Percentiles rank a stretch among this genome's conserved stretches.
Evolutionary conservation across 2,888 invertebrate genomes (phyloP).

Genomic region (Athalia rosae): DNA sequence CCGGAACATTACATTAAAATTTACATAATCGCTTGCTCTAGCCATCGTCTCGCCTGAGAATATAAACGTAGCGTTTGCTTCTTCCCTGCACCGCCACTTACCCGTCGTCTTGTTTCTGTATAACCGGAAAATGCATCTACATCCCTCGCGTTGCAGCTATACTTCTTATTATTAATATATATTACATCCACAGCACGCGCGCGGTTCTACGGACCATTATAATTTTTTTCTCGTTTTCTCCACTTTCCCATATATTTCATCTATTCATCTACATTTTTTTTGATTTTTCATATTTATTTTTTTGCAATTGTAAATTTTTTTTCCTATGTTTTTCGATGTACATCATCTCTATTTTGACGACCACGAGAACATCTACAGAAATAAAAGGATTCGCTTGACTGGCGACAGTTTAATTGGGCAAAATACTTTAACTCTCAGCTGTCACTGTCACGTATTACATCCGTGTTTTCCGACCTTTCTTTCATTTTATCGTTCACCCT

Average conservation of each 20-base stretch:
- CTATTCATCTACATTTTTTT: no score
- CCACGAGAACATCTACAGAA: neutral
- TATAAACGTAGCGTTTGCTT: constrained; percentile 46
- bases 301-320: no score
- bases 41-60: constrained; percentile 50
- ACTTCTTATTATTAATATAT: constrained; percentile 23
- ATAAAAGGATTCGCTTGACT: neutral
- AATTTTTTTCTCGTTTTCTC: no score
- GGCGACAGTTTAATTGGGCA: constrained; percentile 21
- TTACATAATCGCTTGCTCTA: constrained; percentile 65
- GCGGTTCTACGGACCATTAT: no score
- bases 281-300: no score
- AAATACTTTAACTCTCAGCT: constrained; percentile 18
- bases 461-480: constrained; percentile 6
- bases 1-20: constrained; percentile 64
- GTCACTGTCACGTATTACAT: constrained; percentile 26
- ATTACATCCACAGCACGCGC: neutral
- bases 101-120: constrained; percentile 28
- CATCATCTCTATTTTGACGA: neutral
- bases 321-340: no score
- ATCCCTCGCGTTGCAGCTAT: neutral
- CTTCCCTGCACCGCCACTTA: constrained; percentile 38
- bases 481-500: neutral
- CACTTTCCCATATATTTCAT: no score
- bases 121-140: constrained; percentile 31